Evolutionary conservation across 2,113 vertebrate species (phyloP), one percentile per base, ranked within the genome.

Genomic region (Colossoma macropomum): DNA sequence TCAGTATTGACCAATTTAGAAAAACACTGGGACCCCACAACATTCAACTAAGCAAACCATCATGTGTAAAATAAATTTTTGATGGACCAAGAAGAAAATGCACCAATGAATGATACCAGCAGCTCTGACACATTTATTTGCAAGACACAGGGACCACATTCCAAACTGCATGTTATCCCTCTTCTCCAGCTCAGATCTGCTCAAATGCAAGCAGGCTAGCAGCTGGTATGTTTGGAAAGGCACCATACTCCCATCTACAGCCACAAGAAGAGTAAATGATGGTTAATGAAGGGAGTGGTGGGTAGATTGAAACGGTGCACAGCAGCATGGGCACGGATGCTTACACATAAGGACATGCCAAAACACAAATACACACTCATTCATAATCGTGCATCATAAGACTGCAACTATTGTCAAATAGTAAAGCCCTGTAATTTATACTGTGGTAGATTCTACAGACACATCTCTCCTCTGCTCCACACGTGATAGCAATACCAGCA

Each of bases 181-280:
- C 54, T 15, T 12, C 41, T 81, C 54, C 25, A 11, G 34, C 59
- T 66, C 48, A n/a, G 28, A 70, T 73, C n/a, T n/a, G n/a, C n/a
- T n/a, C n/a, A n/a, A n/a, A n/a, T n/a, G n/a, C n/a, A n/a, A n/a
- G n/a, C n/a, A n/a, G n/a, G n/a, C n/a, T n/a, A n/a, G n/a, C n/a
- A n/a, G n/a, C n/a, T n/a, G n/a, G n/a, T n/a, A n/a, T n/a, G n/a
- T n/a, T n/a, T n/a, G n/a, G n/a, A 52, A 25, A 38, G 59, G 72
- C 56, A 73, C 75, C 72, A 45, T 52, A 82, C 48, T 38, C 81
- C 60, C 68, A 60, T 76, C 81, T 45, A 32, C 63, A 76, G 50
- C 32, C 30, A 30, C 63, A 12, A 69, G 73, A 69, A 45, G 75
- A 76, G 63, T 76, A 78, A 85, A 81, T 85, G 71, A 85, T 56